phyloP scores from a whole-genome alignment of 1,140 invertebrate genomes.

The Drosophila santomea region DNA sequence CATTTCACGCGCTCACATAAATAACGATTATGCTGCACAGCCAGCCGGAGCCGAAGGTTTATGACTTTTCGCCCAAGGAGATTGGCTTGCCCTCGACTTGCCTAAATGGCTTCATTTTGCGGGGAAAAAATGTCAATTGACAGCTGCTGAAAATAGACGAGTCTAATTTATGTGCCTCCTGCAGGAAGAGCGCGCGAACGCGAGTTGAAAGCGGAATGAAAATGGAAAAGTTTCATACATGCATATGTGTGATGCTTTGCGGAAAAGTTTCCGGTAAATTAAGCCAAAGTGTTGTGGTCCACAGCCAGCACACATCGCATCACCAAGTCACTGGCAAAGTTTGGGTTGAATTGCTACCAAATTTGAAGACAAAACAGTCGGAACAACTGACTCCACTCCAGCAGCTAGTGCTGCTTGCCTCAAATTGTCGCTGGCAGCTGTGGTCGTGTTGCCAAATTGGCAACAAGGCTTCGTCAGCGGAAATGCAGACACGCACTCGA shows the following conservation, averaged over 20 bases:
- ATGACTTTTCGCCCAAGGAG: slow-evolving; percentile 62
- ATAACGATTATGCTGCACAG: slow-evolving; percentile 70
- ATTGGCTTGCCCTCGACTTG: slow-evolving; percentile 53
- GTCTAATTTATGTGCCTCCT: slow-evolving; percentile 53
- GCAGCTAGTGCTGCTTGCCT: slow-evolving; percentile 6
- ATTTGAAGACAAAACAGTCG: slow-evolving; percentile 62
- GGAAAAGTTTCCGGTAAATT: slow-evolving; percentile 77
- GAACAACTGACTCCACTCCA: slow-evolving; percentile 13
- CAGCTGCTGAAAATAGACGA: slow-evolving; percentile 57
- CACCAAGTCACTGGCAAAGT: slow-evolving; percentile 56
- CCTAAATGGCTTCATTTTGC: slow-evolving; percentile 74
- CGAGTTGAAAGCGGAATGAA: slow-evolving; percentile 45
- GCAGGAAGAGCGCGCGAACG: not conserved
- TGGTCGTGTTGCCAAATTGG: slow-evolving; percentile 37
- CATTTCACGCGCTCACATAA: slow-evolving; percentile 80
- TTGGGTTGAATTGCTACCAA: slow-evolving; percentile 48
- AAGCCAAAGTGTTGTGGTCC: slow-evolving; percentile 68
- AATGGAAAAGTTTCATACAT: slow-evolving; percentile 51
- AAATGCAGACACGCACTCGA: slow-evolving; percentile 58
- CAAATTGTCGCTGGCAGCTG: slow-evolving; percentile 67
- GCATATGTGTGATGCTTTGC: slow-evolving; percentile 7
- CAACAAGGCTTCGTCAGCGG: slow-evolving; percentile 48
- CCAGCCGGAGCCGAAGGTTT: slow-evolving; percentile 64
- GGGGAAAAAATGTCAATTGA: slow-evolving; percentile 68
- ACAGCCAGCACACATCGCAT: slow-evolving; percentile 8